Conservation (phyloP, 2,888 invertebrate genomes). For the Cheilosia impressa region DNA sequence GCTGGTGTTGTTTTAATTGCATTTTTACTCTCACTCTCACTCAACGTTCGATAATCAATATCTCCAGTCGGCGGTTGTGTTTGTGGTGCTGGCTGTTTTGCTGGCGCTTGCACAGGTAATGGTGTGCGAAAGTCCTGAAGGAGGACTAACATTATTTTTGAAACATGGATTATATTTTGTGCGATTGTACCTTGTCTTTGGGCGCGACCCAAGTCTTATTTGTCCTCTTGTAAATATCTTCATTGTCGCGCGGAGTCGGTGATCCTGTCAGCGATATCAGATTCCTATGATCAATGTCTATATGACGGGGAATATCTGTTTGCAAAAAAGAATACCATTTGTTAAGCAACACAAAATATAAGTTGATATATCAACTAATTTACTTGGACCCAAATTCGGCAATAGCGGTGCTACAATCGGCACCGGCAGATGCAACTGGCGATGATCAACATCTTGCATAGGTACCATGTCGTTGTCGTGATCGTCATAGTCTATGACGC, state of each 20-base stretch:
- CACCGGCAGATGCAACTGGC: constrained; percentile 84
- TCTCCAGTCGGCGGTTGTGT: constrained; percentile 75
- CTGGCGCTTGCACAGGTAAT: constrained; percentile 45
- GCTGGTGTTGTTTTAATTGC: constrained; percentile 44
- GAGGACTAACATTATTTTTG: neutral
- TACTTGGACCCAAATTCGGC: constrained; percentile 50
- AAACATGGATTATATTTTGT: neutral
- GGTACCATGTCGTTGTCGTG: constrained; percentile 83
- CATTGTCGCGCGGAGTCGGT: constrained; percentile 82
- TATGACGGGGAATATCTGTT: constrained; percentile 81
- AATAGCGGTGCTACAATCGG: constrained; percentile 82
- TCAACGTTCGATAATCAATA: constrained; percentile 80
- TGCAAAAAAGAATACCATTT: neutral
- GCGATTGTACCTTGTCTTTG: constrained; percentile 69
- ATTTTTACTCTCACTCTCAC: constrained; percentile 61
- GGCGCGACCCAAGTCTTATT: constrained; percentile 77
- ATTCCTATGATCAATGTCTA: constrained; percentile 93
- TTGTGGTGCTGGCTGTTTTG: constrained; percentile 17
- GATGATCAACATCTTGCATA: constrained; percentile 86
- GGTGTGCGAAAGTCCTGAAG: constrained; percentile 78
- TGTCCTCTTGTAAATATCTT: constrained; percentile 63
- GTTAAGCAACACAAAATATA: neutral
- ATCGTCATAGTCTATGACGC: constrained; percentile 86
- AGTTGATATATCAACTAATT: neutral
- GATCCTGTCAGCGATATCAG: constrained; percentile 92